Base-by-base conservation (phyloP, 2,888 invertebrate genomes). In the Campoletis raptor region DNA sequence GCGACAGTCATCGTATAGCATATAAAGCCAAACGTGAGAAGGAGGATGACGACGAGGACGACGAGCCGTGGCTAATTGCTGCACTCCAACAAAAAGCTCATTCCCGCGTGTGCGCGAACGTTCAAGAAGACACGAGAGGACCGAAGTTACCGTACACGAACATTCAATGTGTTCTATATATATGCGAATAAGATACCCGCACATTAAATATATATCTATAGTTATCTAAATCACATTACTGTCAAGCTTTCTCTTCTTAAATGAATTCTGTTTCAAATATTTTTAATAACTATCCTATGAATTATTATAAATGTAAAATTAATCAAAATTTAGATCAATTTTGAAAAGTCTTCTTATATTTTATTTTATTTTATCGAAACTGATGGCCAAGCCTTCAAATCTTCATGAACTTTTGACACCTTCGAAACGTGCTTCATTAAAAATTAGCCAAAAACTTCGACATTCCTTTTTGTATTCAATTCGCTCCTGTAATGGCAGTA, bases 61-160 rank as follows among this genome's bases (percentile, higher is more conserved):
- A 92, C 93, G 91, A 93, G 92, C 92, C 93, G 92, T 93, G 91
- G 93, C 93, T 94, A 94, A 94, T 94, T 93, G 92, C 92, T 89
- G 89, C 87, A 89, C 90, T 90, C 72, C 90, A 90, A 91, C 90
- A 93, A 92, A 92, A 93, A 93, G 91, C 90, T 89, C 90, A 90
- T 90, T 90, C 89, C 89, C 91, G 88, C 89, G 89, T 85, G 88
- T 79, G 83, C 77, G 82, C 81, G 77, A 73, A 76, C 85, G 83
- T 86, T 72, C 84, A 83, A 72, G 86, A 83, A 72, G 86, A 86
- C 64, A 87, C 88, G 77, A 74, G 81, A 72, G 79, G 69, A 40
- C 66, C 82, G 40, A 66, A 66, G 30, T 54, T 45, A 48, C 45
- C 42, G 40, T 70, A 42, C 77, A 72, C 69, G 61, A 83, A 66